A percentile compares a stretch with the other conserved stretches of the same genome.
These are phyloP conservation scores for Diachrysia chrysitis DNA, from an alignment of 2,888 invertebrate genomes.

Conservation along the genomic window DNA sequence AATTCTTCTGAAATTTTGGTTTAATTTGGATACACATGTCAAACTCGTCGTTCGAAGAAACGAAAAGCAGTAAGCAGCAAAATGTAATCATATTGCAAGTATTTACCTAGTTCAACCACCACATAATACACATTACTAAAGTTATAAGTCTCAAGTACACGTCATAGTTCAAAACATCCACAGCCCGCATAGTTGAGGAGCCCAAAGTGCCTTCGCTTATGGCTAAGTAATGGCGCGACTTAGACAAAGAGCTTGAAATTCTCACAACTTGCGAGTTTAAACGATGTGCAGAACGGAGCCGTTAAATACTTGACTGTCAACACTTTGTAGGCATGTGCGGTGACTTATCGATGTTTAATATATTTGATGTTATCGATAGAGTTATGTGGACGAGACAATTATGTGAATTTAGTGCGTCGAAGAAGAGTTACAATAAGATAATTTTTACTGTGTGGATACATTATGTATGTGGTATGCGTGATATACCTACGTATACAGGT, in stretches of 20 bases:
- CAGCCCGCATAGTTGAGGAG: background rate
- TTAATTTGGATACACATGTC: too few species aligned
- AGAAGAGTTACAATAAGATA: too few species aligned
- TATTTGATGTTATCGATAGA: background rate
- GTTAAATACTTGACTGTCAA: conserved; percentile 35
- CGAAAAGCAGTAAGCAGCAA: too few species aligned
- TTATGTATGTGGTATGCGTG: too few species aligned
- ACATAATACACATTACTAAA: background rate
- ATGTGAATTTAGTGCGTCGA: too few species aligned
- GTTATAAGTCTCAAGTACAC: background rate
- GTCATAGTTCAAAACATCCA: background rate
- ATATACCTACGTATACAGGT: too few species aligned
- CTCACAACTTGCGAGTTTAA: conserved; percentile 32
- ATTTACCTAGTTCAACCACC: too few species aligned
- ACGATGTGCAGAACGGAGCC: conserved; percentile 21
- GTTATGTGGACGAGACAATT: too few species aligned
- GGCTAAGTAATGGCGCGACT: conserved; percentile 21
- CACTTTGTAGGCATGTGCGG: conserved; percentile 18
- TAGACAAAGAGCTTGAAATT: conserved; percentile 48
- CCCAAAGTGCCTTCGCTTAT: conserved; percentile 1
- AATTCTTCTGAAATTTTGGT: too few species aligned
- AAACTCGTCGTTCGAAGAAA: too few species aligned
- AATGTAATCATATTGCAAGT: background rate
- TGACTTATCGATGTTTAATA: background rate
- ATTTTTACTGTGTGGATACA: too few species aligned